Evolutionary conservation across 2,797 vertebrate genomes (phyloP).

Genomic region (Brachyalestes nurse): DNA sequence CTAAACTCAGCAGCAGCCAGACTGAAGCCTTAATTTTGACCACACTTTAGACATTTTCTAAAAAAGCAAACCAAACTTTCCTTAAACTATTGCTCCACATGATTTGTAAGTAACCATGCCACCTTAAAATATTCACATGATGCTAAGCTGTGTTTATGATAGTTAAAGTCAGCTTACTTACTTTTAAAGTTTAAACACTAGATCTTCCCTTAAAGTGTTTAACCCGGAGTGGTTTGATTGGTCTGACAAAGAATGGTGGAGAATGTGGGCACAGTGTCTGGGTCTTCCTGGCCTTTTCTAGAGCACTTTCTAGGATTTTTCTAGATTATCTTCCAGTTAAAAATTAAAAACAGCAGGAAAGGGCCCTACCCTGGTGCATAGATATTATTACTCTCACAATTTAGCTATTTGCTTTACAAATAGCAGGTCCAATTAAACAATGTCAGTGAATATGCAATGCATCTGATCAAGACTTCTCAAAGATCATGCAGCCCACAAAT

Average conservation of each 20-base stretch:
- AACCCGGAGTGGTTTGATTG: no score
- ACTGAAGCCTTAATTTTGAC: neutral
- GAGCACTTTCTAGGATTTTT: neutral
- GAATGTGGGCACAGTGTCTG: neutral
- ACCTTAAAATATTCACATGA: no score
- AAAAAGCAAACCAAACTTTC: no score
- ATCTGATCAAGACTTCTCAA: no score
- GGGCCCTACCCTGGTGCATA: slow-evolving; percentile 12
- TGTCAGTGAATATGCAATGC: neutral
- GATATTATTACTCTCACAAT: slow-evolving; percentile 3
- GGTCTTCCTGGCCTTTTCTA: neutral
- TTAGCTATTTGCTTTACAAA: slow-evolving; percentile 1
- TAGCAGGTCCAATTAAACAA: slow-evolving; percentile 6
- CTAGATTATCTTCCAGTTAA: neutral
- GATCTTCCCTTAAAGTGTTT: no score
- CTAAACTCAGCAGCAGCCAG: neutral
- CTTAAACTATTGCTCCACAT: no score
- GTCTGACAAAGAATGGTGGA: neutral
- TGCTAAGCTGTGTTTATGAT: no score
- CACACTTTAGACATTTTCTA: neutral
- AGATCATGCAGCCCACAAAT: no score
- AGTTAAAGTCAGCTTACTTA: no score
- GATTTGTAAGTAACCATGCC: no score
- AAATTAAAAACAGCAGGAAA: neutral
- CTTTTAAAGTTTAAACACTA: no score